These are phyloP conservation scores for Nebria ingens DNA, from an alignment of 1,140 invertebrate species.

Conservation along the genomic window DNA sequence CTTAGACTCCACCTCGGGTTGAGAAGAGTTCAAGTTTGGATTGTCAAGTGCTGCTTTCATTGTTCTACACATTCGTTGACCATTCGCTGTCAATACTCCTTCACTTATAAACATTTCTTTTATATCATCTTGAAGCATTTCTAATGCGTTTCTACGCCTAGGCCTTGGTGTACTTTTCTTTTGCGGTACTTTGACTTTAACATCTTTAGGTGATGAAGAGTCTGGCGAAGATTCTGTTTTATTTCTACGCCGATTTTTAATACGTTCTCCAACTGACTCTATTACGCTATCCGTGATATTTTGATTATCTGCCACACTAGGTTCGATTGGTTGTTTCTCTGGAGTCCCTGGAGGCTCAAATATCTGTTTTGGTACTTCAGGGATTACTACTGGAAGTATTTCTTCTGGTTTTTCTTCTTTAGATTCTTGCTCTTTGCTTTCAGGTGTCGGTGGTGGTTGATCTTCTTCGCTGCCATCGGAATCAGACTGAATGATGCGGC, in stretches of 20 bases:
- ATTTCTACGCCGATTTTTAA: slow-evolving; percentile 22
- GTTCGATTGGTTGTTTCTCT: background rate
- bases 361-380: background rate
- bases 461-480: slow-evolving; percentile 1
- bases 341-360: background rate
- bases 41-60: slow-evolving; percentile 18
- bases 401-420: slow-evolving; percentile 20
- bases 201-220: background rate
- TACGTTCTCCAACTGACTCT: slow-evolving; percentile 23
- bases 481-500: slow-evolving; percentile 7
- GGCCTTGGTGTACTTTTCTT: slow-evolving; percentile 1
- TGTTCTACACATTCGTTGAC: slow-evolving; percentile 42
- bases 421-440: slow-evolving; percentile 12
- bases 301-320: background rate
- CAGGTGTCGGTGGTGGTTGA: background rate
- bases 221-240: background rate
- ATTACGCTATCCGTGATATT: slow-evolving; percentile 12
- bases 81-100: slow-evolving; percentile 43
- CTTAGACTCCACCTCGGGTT: background rate
- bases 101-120: slow-evolving; percentile 55
- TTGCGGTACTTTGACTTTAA: background rate
- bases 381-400: background rate
- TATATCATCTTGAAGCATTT: slow-evolving; percentile 53
- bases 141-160: slow-evolving; percentile 37
- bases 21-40: background rate